Evolutionary conservation across 2,797 vertebrate genomes (phyloP).

Genomic region (Muscicapa striata): DNA sequence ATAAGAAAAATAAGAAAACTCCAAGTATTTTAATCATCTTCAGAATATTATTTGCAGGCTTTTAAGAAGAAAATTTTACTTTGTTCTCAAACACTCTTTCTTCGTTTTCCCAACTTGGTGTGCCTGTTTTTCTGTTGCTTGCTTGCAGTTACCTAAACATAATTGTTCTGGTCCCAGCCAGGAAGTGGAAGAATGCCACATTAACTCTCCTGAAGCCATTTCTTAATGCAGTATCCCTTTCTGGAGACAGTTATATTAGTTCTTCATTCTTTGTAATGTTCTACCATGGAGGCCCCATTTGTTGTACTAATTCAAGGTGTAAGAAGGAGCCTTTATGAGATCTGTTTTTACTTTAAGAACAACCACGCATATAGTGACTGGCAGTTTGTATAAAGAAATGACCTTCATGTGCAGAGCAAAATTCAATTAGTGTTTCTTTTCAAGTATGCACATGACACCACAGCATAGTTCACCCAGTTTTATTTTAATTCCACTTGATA

Average conservation of each 20-base stretch:
- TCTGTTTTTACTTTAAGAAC: neutral
- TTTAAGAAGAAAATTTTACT: neutral
- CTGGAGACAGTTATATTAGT: neutral
- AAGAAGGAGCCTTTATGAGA: neutral
- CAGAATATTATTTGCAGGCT: neutral
- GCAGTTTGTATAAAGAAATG: neutral
- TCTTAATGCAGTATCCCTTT: neutral
- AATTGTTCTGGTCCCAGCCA: neutral
- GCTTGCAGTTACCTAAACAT: neutral
- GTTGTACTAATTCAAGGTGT: neutral
- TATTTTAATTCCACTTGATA: neutral
- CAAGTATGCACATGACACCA: accelerated
- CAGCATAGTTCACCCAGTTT: neutral
- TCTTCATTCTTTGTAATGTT: neutral
- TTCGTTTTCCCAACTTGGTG: neutral
- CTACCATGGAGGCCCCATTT: neutral
- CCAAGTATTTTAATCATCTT: neutral
- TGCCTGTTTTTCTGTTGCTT: neutral
- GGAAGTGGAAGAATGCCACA: neutral
- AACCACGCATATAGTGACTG: neutral
- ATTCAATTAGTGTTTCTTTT: neutral
- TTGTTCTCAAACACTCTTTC: neutral
- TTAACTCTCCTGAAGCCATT: neutral
- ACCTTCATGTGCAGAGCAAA: neutral
- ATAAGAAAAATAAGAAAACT: neutral